Evolutionary conservation across 1,140 invertebrate genomes (phyloP), one percentile per base, ranked within the genome.

Genomic region (Leguminivora glycinivorella): DNA sequence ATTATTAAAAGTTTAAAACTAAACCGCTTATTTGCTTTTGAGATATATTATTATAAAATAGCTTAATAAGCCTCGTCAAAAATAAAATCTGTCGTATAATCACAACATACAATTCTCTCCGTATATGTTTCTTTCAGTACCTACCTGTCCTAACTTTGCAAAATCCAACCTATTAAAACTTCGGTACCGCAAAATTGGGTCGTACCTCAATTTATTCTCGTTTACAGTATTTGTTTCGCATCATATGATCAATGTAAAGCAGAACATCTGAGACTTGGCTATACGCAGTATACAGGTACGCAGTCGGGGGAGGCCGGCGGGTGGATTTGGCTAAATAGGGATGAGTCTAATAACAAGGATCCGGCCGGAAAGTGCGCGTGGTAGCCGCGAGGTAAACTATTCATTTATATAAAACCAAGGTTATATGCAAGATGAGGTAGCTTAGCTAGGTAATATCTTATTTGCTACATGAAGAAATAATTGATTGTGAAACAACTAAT

Each of bases 161-260:
- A 9, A 52, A 52, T 22, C n/a, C 47, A n/a, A 22, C 47, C 47
- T 52, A 52, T 52, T 52, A 52, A 52, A 52, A 52, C 47, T 52
- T 52, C 19, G 47, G 19, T 3, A 10, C 47, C 47, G 22, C 47
- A 52, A 52, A 52, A 52, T 52, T 52, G 43, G 43, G 6, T n/a
- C 47, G 19, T 52, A 52, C 7, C 47, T 22, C 47, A 52, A 52
- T 52, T 52, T 43, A 43, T 17, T 52, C 47, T 22, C 47, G 7
- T 52, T 52, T 52, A 22, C 10, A 52, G 17, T 52, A 52, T 52
- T 52, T 52, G 47, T 52, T 52, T 52, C 47, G 47, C 47, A 9
- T 22, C 47, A 52, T 52, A 52, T 52, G 47, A 52, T 52, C 47
- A 52, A 52, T 52, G 47, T 22, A 52, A 22, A 52, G 47, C 47